These are phyloP conservation scores for Cyanistes caeruleus DNA, from an alignment of 2,113 vertebrate genomes.

Conservation along the genomic window DNA sequence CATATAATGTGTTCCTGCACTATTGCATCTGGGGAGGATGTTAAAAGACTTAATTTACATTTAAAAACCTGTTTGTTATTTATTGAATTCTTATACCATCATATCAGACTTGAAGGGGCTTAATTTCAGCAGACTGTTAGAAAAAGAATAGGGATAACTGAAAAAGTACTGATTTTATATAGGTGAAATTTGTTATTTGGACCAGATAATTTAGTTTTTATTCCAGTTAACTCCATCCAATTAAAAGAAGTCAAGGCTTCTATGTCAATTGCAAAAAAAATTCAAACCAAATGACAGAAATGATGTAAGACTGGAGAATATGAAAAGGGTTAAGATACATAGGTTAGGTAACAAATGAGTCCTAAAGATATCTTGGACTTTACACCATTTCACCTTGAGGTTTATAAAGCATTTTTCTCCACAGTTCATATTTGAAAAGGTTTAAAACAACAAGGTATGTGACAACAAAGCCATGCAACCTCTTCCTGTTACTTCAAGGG, in stretches of 20 bases:
- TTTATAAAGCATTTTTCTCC: not conserved
- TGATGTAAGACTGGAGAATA: fast-evolving
- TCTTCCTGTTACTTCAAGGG: not conserved
- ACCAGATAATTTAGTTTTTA: not conserved
- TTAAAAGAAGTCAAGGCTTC: not conserved
- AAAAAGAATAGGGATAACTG: not conserved
- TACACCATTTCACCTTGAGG: not conserved
- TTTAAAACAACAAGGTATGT: not conserved
- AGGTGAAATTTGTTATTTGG: not conserved
- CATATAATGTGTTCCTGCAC: not conserved
- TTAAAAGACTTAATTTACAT: not conserved
- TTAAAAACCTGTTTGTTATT: not conserved
- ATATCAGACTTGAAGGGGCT: not conserved
- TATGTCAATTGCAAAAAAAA: not conserved
- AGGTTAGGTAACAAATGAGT: not conserved
- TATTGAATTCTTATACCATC: not conserved
- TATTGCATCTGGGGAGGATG: not conserved
- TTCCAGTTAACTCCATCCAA: not conserved
- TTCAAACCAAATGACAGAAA: not conserved
- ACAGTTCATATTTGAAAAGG: not conserved
- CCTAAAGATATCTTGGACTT: not conserved
- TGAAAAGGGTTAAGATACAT: not conserved
- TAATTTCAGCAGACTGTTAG: not conserved
- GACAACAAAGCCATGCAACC: not conserved
- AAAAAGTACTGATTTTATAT: not conserved